These are phyloP conservation scores for Rutpela maculata DNA, from an alignment of 2,888 invertebrate species.

Conservation along the genomic window DNA sequence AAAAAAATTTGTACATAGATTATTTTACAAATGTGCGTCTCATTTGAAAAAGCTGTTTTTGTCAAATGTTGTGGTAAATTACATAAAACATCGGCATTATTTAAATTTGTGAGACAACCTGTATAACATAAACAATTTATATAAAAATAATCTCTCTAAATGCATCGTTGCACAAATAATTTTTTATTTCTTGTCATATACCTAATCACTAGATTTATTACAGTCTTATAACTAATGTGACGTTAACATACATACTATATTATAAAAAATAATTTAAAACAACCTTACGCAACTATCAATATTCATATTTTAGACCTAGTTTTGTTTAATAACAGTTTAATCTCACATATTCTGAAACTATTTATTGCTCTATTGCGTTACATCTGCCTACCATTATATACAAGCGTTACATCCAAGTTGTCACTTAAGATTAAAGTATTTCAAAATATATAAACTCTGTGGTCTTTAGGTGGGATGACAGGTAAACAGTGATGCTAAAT, in stretches of 20 bases:
- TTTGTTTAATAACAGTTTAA: constrained; percentile 53
- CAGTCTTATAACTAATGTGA: constrained; percentile 59
- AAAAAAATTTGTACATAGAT: too few relatives aligned
- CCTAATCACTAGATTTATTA: constrained; percentile 46
- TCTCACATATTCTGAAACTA: constrained; percentile 47
- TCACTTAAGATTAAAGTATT: constrained; percentile 2
- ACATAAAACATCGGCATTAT: neutral
- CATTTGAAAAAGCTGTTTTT: neutral
- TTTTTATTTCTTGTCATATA: constrained; percentile 4
- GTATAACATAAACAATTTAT: constrained; percentile 44
- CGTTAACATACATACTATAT: constrained; percentile 56
- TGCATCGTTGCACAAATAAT: constrained; percentile 24
- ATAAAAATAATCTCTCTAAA: constrained; percentile 49
- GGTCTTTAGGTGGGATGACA: neutral
- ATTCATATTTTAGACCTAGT: constrained; percentile 53
- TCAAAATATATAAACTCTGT: constrained; percentile 7
- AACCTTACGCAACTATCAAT: constrained; percentile 64
- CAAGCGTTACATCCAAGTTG: constrained; percentile 7
- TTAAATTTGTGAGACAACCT: constrained; percentile 42
- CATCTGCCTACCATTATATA: constrained; percentile 2
- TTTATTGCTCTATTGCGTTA: constrained; percentile 52
- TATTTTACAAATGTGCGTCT: too few relatives aligned
- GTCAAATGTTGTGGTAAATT: too few relatives aligned
- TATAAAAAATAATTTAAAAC: constrained; percentile 68
- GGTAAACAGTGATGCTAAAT: neutral